Base-by-base conservation (phyloP, 2,797 vertebrate species). In the Alosa sapidissima region DNA sequence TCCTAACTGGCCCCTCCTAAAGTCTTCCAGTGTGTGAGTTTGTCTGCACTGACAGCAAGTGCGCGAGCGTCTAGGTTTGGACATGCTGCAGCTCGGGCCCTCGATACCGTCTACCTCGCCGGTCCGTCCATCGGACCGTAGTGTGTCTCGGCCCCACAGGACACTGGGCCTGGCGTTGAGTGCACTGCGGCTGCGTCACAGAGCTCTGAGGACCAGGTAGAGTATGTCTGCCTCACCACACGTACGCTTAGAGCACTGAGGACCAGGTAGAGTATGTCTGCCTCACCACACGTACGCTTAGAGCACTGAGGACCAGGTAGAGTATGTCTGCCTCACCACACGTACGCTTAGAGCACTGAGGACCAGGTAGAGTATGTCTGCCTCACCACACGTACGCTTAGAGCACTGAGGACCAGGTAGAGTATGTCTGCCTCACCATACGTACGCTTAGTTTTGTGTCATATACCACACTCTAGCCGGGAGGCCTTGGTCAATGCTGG, bases 291-390 rank as follows among this genome's bases (percentile, higher is more conserved):
- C 5, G 14, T 78, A 45, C 19, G 1, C n/a, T n/a, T n/a, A 91
- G 91, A 87, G 95, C 94, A 21, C 87, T 92, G 28, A 92, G 85
- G 65, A 87, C 87, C 89, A 95, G 95, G 95, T 96, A 95, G 88
- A 87, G 28, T 14, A 24, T 48, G 55, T 68, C 55, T 52, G 21
- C 13, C 36, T 78, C 2, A 21, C 41, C 72, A 8, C 36, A 78
- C 5, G 14, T 78, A 45, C 19, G 1, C n/a, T n/a, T n/a, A n/a
- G n/a, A n/a, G n/a, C n/a, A n/a, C n/a, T n/a, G n/a, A n/a, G n/a
- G n/a, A n/a, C n/a, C n/a, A n/a, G 95, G 95, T 96, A 95, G 88
- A 87, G 28, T 14, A 24, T 48, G 55, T 68, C 55, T 52, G n/a
- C 13, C 36, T 78, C 2, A 21, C n/a, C n/a, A n/a, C n/a, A n/a